phyloP scores from a whole-genome alignment of 2,113 vertebrate species.

The Nannospalax galili region DNA sequence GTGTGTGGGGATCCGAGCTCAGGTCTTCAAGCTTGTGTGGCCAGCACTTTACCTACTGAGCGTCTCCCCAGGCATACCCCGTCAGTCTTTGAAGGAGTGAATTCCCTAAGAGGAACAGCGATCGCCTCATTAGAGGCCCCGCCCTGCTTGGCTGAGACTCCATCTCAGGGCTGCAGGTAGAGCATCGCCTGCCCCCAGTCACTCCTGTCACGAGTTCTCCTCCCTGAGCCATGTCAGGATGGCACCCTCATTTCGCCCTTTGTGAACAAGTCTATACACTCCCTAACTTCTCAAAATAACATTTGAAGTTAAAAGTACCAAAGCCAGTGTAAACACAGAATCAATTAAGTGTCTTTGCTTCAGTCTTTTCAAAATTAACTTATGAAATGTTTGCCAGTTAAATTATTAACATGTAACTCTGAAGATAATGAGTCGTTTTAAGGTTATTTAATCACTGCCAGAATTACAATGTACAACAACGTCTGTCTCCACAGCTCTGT shows the following conservation, averaged over 20 bases:
- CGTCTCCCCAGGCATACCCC: too few species aligned
- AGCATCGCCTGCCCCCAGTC: background rate
- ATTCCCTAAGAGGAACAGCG: accelerated
- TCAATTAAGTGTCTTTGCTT: slow-evolving; percentile 69
- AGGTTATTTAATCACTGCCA: slow-evolving; percentile 65
- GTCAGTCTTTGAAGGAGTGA: background rate
- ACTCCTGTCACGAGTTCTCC: accelerated
- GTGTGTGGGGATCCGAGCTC: background rate
- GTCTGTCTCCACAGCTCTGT: background rate
- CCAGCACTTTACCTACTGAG: background rate
- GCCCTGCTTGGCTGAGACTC: accelerated
- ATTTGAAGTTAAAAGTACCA: slow-evolving; percentile 3
- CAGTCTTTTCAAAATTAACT: slow-evolving; percentile 66
- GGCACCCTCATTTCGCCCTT: background rate
- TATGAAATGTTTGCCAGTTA: slow-evolving; percentile 58
- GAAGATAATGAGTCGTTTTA: slow-evolving; percentile 69
- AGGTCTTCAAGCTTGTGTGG: background rate
- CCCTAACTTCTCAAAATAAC: background rate
- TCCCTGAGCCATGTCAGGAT: background rate
- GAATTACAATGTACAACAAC: slow-evolving; percentile 20
- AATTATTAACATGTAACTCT: slow-evolving; percentile 74
- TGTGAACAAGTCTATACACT: background rate
- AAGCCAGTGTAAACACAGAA: slow-evolving; percentile 56
- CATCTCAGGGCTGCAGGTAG: accelerated
- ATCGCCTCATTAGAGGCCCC: background rate